phyloP scores from a whole-genome alignment of 1,140 invertebrate species.

The Metaphire vulgaris region DNA sequence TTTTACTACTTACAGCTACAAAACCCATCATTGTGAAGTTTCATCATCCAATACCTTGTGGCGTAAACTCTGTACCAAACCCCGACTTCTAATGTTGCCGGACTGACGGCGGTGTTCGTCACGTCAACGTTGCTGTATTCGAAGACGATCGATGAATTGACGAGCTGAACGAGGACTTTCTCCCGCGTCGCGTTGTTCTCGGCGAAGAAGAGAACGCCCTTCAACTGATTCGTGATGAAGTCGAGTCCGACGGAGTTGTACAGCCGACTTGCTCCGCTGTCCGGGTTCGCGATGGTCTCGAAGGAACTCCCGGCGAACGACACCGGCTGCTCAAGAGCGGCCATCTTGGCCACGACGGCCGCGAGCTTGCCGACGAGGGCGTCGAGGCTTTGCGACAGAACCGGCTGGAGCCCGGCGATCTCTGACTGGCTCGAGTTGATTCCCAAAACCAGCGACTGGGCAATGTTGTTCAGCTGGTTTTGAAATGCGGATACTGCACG shows the following conservation, averaged over 20 bases:
- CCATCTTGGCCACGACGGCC: neutral
- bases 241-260: slow-evolving; percentile 23
- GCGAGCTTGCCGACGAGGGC: neutral
- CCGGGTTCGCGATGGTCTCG: slow-evolving; percentile 13
- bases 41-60: slow-evolving; percentile 29
- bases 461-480: slow-evolving; percentile 3
- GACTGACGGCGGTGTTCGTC: slow-evolving; percentile 5
- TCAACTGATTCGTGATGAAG: slow-evolving; percentile 7
- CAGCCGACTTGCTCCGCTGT: neutral
- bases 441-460: neutral
- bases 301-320: neutral
- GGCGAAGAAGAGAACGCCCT: slow-evolving; percentile 28
- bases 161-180: slow-evolving; percentile 27
- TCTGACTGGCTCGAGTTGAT: neutral
- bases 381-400: neutral
- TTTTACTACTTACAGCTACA: too few species aligned
- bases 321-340: slow-evolving; percentile 13
- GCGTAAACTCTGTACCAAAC: slow-evolving; percentile 24
- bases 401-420: neutral
- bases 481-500: slow-evolving; percentile 5
- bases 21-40: too few species aligned
- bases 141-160: slow-evolving; percentile 15
- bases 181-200: slow-evolving; percentile 21
- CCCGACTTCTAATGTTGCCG: slow-evolving; percentile 3
- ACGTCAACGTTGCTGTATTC: slow-evolving; percentile 20